Conservation (phyloP, 2,888 invertebrate genomes). For the Mesochorus sp. region DNA sequence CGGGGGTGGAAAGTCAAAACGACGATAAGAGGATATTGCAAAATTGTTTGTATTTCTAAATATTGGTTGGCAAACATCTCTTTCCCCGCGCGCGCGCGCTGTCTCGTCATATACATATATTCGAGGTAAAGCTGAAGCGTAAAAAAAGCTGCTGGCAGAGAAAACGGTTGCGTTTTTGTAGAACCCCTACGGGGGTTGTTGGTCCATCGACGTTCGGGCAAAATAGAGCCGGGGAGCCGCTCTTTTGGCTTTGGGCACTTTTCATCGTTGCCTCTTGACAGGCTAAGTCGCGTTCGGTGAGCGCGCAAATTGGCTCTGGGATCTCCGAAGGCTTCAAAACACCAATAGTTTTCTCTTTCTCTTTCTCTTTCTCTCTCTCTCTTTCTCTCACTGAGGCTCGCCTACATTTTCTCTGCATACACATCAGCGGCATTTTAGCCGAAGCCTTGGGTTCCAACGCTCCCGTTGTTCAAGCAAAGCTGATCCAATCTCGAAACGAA, state of each 20-base stretch:
- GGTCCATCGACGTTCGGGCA: constrained; percentile 26
- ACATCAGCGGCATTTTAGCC: not conserved
- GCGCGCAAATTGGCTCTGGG: constrained; percentile 65
- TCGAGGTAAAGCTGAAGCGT: not conserved
- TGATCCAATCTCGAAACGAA: constrained; percentile 81
- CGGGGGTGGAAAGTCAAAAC: constrained; percentile 37
- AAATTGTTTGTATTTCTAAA: constrained; percentile 67
- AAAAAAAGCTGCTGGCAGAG: constrained; percentile 9
- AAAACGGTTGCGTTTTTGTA: too few relatives aligned
- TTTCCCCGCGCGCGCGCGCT: not conserved
- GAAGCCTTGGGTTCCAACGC: constrained; percentile 1
- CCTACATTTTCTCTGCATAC: not conserved
- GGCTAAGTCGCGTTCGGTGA: constrained; percentile 57
- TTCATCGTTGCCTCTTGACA: constrained; percentile 67
- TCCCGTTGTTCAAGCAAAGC: constrained; percentile 58
- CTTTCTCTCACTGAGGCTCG: not conserved
- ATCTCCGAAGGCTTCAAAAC: constrained; percentile 53
- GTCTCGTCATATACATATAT: not conserved
- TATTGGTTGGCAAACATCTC: constrained; percentile 57
- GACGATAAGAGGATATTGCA: constrained; percentile 58
- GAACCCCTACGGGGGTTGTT: constrained; percentile 18
- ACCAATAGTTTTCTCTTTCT: constrained; percentile 39
- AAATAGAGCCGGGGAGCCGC: constrained; percentile 21
- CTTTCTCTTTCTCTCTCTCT: not conserved
- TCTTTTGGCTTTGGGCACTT: constrained; percentile 53